Conservation (phyloP, 2,113 vertebrate species). For the Melanotaenia duboulayi region DNA sequence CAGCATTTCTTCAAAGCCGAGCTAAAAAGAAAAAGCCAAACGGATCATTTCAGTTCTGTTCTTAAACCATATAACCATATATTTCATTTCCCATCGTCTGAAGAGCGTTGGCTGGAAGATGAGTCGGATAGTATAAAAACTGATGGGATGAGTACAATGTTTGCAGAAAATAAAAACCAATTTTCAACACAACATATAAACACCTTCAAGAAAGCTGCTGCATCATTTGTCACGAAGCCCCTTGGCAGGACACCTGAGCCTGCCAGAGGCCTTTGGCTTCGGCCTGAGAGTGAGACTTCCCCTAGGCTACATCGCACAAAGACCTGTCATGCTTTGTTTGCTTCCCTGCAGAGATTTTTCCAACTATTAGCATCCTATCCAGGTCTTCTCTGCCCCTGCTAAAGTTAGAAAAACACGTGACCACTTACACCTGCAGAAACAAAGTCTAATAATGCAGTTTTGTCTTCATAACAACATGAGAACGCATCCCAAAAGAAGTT, state of each 20-base stretch:
- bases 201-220: conserved; percentile 13
- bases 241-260: conserved; percentile 40
- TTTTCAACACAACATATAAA: conserved; percentile 36
- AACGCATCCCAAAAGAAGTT: background rate
- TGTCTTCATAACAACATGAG: conserved; percentile 8
- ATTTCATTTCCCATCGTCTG: conserved; percentile 18
- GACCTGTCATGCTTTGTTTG: conserved; percentile 36
- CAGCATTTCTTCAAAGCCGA: conserved; percentile 79
- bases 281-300: conserved; percentile 26
- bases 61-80: conserved; percentile 8
- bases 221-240: conserved; percentile 42
- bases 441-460: background rate
- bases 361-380: conserved; percentile 1
- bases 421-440: conserved; percentile 13
- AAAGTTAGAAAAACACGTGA: conserved; percentile 37
- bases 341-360: conserved; percentile 7
- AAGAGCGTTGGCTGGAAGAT: conserved; percentile 32
- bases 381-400: background rate
- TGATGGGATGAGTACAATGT: conserved; percentile 47
- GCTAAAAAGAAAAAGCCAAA: conserved; percentile 63
- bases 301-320: conserved; percentile 13
- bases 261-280: conserved; percentile 11
- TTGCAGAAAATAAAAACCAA: conserved; percentile 6
- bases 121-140: conserved; percentile 44
- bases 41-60: conserved; percentile 23